Conservation (phyloP, 2,113 vertebrate species). For the Myxocyprinus asiaticus region DNA sequence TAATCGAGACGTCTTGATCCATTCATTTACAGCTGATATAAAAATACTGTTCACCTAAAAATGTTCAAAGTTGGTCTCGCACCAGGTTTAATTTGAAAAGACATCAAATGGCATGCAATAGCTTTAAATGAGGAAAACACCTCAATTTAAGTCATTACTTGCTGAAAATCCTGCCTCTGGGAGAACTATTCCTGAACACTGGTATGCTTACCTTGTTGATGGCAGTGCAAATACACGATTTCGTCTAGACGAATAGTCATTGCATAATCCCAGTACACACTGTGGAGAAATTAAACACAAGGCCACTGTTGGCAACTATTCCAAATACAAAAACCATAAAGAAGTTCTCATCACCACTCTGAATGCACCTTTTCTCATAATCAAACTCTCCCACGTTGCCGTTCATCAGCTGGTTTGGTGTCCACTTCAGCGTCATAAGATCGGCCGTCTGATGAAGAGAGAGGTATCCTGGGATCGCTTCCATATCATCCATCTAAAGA, state of each 20-base stretch:
- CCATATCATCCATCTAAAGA: slow-evolving; percentile 92
- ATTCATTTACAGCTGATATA: too few relatives aligned
- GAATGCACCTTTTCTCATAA: slow-evolving; percentile 89
- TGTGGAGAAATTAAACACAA: slow-evolving; percentile 57
- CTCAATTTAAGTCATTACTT: too few relatives aligned
- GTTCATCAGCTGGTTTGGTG: slow-evolving; percentile 98
- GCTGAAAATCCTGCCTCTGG: too few relatives aligned
- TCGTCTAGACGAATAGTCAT: slow-evolving; percentile 97
- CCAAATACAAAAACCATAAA: neutral
- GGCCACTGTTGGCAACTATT: neutral
- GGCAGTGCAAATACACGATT: slow-evolving; percentile 97
- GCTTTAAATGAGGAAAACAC: too few relatives aligned
- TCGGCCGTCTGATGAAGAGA: slow-evolving; percentile 96
- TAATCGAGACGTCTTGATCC: too few relatives aligned
- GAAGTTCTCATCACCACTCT: neutral
- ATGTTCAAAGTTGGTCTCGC: too few relatives aligned
- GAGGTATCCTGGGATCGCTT: slow-evolving; percentile 92
- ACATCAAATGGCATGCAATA: too few relatives aligned
- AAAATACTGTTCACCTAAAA: too few relatives aligned
- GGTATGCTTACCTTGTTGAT: slow-evolving; percentile 86
- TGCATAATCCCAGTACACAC: slow-evolving; percentile 97
- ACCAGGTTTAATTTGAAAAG: too few relatives aligned
- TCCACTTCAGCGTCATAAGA: slow-evolving; percentile 97
- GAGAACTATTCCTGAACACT: too few relatives aligned
- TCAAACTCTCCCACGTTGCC: slow-evolving; percentile 92